Conservation (phyloP, 2,888 invertebrate genomes). For the Melipona beecheii region DNA sequence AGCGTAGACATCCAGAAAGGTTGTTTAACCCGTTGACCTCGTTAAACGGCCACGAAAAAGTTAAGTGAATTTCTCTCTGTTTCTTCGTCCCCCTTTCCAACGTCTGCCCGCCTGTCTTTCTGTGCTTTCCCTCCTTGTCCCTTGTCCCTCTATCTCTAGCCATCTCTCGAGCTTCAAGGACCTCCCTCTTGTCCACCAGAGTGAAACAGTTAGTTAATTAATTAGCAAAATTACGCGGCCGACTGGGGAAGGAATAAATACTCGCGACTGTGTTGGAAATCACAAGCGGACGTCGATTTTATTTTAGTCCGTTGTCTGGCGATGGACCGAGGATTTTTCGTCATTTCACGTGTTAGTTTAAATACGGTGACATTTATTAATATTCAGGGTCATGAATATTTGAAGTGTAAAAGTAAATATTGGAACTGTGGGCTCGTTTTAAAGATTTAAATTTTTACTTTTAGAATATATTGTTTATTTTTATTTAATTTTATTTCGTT, state of each 20-base stretch:
- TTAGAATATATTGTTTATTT: too few species aligned
- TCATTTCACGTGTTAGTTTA: too few species aligned
- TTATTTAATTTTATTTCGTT: too few species aligned
- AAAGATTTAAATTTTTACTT: too few species aligned
- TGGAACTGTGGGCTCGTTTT: too few species aligned
- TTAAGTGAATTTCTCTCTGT: constrained; percentile 68
- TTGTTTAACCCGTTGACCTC: constrained; percentile 70
- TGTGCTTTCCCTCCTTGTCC: neutral
- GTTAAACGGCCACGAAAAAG: constrained; percentile 61
- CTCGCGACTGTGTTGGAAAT: neutral
- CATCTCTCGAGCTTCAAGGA: constrained; percentile 50
- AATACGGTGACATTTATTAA: too few species aligned
- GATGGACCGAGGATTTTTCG: too few species aligned
- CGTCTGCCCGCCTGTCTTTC: neutral
- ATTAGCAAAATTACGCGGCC: constrained; percentile 65
- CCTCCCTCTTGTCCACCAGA: constrained; percentile 10
- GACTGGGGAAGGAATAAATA: constrained; percentile 51
- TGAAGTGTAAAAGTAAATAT: too few species aligned
- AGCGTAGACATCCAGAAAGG: constrained; percentile 57
- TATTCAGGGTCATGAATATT: too few species aligned
- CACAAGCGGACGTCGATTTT: constrained; percentile 33
- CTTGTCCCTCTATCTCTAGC: neutral
- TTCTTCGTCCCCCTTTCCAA: constrained; percentile 25
- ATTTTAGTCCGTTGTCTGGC: constrained; percentile 24
- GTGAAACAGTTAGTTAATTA: constrained; percentile 66